Evolutionary conservation across 2,888 invertebrate genomes (phyloP).

Genomic region (Helicoverpa assulta): DNA sequence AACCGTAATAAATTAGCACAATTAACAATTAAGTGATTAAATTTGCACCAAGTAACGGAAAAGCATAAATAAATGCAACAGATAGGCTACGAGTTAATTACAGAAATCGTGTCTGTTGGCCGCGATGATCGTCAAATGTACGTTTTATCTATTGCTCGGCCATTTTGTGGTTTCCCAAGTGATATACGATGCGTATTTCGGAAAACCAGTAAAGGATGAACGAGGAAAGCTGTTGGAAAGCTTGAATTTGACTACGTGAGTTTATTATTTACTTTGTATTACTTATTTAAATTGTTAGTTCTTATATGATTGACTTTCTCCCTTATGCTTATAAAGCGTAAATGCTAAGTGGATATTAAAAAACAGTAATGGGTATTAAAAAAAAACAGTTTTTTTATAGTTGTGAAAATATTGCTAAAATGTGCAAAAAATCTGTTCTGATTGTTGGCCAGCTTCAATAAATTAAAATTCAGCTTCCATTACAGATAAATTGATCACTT

Average conservation of each 20-base stretch:
- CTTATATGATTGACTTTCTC: not conserved
- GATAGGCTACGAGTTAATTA: conserved; percentile 3
- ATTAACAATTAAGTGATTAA: not conserved
- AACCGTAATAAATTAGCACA: not conserved
- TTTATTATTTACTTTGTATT: not conserved
- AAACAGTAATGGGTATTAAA: too few relatives aligned
- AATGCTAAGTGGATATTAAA: too few relatives aligned
- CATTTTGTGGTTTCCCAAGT: conserved; percentile 44
- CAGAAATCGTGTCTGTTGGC: conserved; percentile 2
- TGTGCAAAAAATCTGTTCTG: too few relatives aligned
- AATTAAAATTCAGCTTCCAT: too few relatives aligned
- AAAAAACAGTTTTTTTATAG: too few relatives aligned
- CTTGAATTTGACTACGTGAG: conserved; percentile 38
- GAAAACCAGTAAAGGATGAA: conserved; percentile 41
- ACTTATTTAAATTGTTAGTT: not conserved
- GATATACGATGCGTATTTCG: conserved; percentile 46
- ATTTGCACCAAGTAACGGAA: conserved; percentile 9
- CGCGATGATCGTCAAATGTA: conserved; percentile 37
- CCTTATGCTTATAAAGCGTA: too few relatives aligned
- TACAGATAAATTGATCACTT: too few relatives aligned
- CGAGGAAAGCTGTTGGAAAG: conserved; percentile 23
- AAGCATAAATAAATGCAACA: conserved; percentile 33
- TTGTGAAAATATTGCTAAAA: too few relatives aligned
- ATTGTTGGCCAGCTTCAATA: too few relatives aligned
- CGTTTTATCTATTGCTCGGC: conserved; percentile 17